These are phyloP conservation scores for Catostylus mosaicus DNA, from an alignment of 30 jellyfish, hydroid and myxozoan species.

Conservation along the genomic window DNA sequence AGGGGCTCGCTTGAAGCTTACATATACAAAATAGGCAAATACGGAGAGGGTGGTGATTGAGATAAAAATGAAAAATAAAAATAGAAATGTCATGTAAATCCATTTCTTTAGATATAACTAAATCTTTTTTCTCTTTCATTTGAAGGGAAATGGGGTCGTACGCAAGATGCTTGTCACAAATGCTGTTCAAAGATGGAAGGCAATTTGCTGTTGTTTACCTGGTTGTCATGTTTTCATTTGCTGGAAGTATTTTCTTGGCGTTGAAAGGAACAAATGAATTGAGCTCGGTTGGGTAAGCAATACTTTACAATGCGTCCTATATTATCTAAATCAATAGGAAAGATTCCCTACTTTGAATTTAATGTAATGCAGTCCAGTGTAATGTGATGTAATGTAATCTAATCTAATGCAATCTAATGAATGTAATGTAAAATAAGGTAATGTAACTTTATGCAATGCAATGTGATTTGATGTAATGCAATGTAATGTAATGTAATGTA, in stretches of 20 bases:
- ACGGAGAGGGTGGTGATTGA: no score
- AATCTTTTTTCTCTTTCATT: not conserved
- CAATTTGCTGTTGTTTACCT: conserved; percentile 71
- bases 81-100: no score
- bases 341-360: not conserved
- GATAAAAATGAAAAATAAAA: no score
- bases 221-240: conserved; percentile 70
- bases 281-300: conserved; percentile 32
- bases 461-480: no score
- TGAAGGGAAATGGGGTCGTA: conserved; percentile 75
- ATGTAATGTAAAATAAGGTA: no score
- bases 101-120: no score
- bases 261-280: conserved; percentile 63
- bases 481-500: not conserved
- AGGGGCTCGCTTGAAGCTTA: no score
- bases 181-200: conserved; percentile 65
- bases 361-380: not conserved
- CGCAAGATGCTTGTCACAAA: conserved; percentile 65
- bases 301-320: not conserved
- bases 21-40: no score
- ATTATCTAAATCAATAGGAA: not conserved
- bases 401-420: no score
- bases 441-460: no score
- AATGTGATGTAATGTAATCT: no score
- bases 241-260: conserved; percentile 86